Percentiles rank a stretch among this genome's conserved stretches.
phyloP scores from a whole-genome alignment of 2,797 vertebrate species.

The Sebastes umbrosus region DNA sequence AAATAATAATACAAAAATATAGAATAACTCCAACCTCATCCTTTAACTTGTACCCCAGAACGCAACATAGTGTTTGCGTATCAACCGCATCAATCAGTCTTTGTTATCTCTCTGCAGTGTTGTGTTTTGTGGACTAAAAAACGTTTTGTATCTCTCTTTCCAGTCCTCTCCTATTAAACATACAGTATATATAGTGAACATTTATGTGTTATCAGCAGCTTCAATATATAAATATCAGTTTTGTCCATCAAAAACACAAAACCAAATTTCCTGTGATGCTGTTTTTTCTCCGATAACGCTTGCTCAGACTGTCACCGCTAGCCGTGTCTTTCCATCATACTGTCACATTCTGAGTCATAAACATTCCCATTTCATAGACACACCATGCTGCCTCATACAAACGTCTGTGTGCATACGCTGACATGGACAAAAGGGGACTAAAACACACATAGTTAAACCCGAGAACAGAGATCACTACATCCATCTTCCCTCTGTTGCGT shows the following conservation, averaged over 20 bases:
- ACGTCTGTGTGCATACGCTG: not conserved
- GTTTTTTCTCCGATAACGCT: not conserved
- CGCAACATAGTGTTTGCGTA: not conserved
- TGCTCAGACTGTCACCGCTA: not conserved
- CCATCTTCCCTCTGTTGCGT: slow-evolving; percentile 10
- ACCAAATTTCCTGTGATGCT: slow-evolving; percentile 36
- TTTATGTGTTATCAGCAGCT: not conserved
- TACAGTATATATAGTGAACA: not conserved
- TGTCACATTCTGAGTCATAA: slow-evolving; percentile 63
- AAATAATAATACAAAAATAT: too few relatives aligned
- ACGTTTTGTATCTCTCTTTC: not conserved
- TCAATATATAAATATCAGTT: slow-evolving; percentile 11
- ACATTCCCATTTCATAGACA: slow-evolving; percentile 46
- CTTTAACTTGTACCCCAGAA: not conserved
- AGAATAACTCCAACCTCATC: too few relatives aligned
- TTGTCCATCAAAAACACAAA: slow-evolving; percentile 6
- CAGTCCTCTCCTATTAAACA: not conserved
- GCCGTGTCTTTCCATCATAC: slow-evolving; percentile 43
- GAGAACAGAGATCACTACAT: not conserved
- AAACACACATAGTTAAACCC: not conserved
- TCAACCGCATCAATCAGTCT: not conserved
- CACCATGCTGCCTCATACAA: slow-evolving; percentile 1
- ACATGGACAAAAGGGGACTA: not conserved
- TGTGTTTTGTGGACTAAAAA: not conserved
- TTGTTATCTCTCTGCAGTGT: not conserved